Evolutionary conservation across 2,797 vertebrate species (phyloP).

Genomic region (Vultur gryphus): DNA sequence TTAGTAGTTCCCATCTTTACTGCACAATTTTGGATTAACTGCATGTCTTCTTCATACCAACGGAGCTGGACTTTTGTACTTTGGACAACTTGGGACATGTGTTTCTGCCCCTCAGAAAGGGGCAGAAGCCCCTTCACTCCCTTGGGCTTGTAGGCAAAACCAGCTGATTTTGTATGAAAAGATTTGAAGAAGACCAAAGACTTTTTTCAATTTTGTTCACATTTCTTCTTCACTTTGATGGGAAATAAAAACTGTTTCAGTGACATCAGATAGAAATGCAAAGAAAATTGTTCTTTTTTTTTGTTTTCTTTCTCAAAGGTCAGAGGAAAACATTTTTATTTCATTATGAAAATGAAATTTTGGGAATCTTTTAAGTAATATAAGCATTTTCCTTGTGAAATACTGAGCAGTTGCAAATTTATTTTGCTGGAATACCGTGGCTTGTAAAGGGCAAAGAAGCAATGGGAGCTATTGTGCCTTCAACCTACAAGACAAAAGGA

Average conservation of each 20-base stretch:
- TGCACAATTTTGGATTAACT: background rate
- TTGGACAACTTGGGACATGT: background rate
- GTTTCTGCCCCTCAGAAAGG: background rate
- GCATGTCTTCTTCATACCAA: background rate
- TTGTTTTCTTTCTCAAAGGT: background rate
- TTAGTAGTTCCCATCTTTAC: background rate
- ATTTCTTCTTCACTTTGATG: background rate
- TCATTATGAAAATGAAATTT: background rate
- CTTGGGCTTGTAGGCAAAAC: background rate
- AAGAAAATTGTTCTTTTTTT: background rate
- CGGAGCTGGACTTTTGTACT: background rate
- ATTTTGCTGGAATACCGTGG: background rate
- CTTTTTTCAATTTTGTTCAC: background rate
- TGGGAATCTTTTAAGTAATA: background rate
- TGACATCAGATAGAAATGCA: background rate
- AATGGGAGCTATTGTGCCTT: background rate
- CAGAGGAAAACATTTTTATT: background rate
- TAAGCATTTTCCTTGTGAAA: background rate
- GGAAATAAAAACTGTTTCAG: background rate
- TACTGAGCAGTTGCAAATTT: background rate
- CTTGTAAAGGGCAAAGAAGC: background rate
- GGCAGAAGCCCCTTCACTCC: background rate
- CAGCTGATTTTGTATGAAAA: background rate
- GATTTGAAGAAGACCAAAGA: background rate
- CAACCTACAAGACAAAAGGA: fast-evolving